Base-by-base conservation (phyloP, 2,888 invertebrate species). In the Dorcus hopei region DNA sequence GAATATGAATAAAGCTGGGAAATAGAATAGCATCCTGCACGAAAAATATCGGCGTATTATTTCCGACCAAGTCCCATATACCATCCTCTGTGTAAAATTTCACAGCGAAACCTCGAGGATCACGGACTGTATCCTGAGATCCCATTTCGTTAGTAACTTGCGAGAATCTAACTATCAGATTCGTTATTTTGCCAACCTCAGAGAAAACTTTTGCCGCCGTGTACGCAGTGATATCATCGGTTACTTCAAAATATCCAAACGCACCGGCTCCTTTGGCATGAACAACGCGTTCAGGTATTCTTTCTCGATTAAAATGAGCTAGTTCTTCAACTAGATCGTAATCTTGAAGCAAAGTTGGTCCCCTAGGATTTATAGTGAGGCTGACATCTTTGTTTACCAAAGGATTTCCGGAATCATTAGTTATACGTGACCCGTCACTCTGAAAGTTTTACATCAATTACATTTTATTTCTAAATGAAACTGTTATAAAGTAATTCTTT, bases 251-350 rank as follows among this genome's bases (percentile, higher is more conserved):
- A 71, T 91, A 89, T 6, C 78, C 93, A 77, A 91, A 93, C 1
- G 92, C 93, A 9, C 92, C 95, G 38, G 91, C 94, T 62, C 97
- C 97, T 78, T 97, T 97, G 0, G 97, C 97, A 77, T 97, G 97
- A 0, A 95, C 96, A 2, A 97, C 96, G 66, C 97, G 85, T 77
- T 97, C 97, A 0, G 97, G 97, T 69, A 97, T 97, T 57, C 97
- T 86, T 76, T 98, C 97, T 42, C 95, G 83, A 74, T 89, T 88
- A 75, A 97, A 97, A 69, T 95, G 87, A 0, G 90, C 84, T 50
- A 93, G 80, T 76, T 91, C 90, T 75, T 93, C 93, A 7, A 93
- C 72, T 63, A 87, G 87, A 62, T 87, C 85, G 60, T 86, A 85
- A 80, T 97, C 97, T 79, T 96, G 93, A 8, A 96, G 77, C 1